Base-by-base conservation (phyloP, 2,797 vertebrate genomes). In the Xenentodon cancila region DNA sequence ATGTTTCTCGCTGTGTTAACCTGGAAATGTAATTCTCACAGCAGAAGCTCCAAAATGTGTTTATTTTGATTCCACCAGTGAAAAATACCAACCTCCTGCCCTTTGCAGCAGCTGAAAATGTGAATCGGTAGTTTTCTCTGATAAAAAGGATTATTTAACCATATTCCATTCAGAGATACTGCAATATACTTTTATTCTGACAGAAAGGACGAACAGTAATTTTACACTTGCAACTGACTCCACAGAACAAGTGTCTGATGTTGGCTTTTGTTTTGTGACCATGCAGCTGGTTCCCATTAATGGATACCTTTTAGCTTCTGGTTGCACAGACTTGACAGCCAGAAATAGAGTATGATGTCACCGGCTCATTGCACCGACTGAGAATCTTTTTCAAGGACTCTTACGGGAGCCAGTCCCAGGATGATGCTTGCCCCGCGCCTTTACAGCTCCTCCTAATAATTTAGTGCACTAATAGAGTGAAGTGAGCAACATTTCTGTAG, bases 341-440 rank as follows among this genome's bases (percentile, higher is more conserved):
- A 84, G 84, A 87, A 92, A 92, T 92, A 92, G 84, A 84, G 52
- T 64, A 63, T 91, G 86, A 92, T 86, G 86, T 91, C 91, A 91
- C 70, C 4, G 68, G 71, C 77, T 85, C 71, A 72, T 82, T 70
- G 80, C 75, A 64, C 81, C 65, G 45, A 63, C 86, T 79, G 64
- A 87, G 67, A 76, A 64, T 77, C 85, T 82, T 54, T 53, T 78
- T 81, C 69, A 79, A 85, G 82, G 82, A 74, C 67, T 79, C 75
- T 65, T 44, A 1, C 70, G 77, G 83, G 71, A 74, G 62, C 47
- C 3, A 32, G 43, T 66, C 48, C 42, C 75, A 64, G 37, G 59
- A 50, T 25, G 74, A 68, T 51, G 49, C 64, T 53, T 20, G 54
- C 62, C 63, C 53, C 37, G 13, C 62, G 61, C 65, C 54, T 45